A percentile compares a stretch with the other conserved stretches of the same genome.
Evolutionary conservation across 2,888 invertebrate genomes (phyloP).

Genomic region (Heliconius sara): DNA sequence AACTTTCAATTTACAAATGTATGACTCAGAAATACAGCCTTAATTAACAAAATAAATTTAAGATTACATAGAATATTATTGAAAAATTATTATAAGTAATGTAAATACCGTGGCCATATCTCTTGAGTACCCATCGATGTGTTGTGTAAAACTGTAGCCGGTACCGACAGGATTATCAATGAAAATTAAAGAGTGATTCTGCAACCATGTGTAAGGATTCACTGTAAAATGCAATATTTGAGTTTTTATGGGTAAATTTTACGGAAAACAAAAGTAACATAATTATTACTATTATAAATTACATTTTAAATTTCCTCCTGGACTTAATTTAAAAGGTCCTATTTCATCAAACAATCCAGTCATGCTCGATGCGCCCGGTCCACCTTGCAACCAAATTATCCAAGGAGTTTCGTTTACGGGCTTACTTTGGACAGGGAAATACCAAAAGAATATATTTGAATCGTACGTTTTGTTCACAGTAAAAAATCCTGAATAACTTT

Average conservation of each 20-base stretch:
- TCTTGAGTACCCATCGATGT: slow-evolving; percentile 78
- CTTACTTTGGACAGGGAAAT: slow-evolving; percentile 85
- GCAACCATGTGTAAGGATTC: slow-evolving; percentile 83
- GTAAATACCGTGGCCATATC: slow-evolving; percentile 80
- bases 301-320: slow-evolving; percentile 38
- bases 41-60: background rate
- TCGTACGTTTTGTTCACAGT: slow-evolving; percentile 89
- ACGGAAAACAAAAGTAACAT: background rate
- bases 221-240: slow-evolving; percentile 55
- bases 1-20: background rate
- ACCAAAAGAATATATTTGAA: slow-evolving; percentile 94
- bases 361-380: slow-evolving; percentile 89
- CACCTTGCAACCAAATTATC: slow-evolving; percentile 95
- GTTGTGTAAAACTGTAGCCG: slow-evolving; percentile 86
- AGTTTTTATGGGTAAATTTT: background rate
- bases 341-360: slow-evolving; percentile 74
- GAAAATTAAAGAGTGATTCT: slow-evolving; percentile 85
- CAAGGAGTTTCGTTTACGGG: slow-evolving; percentile 84
- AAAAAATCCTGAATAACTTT: slow-evolving; percentile 81
- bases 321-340: slow-evolving; percentile 63
- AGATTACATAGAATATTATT: background rate
- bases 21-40: background rate
- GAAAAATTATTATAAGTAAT: slow-evolving; percentile 50
- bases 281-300: slow-evolving; percentile 4
- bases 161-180: slow-evolving; percentile 87